Conservation (phyloP, 2,113 vertebrate species). For the Plestiodon gilberti region DNA sequence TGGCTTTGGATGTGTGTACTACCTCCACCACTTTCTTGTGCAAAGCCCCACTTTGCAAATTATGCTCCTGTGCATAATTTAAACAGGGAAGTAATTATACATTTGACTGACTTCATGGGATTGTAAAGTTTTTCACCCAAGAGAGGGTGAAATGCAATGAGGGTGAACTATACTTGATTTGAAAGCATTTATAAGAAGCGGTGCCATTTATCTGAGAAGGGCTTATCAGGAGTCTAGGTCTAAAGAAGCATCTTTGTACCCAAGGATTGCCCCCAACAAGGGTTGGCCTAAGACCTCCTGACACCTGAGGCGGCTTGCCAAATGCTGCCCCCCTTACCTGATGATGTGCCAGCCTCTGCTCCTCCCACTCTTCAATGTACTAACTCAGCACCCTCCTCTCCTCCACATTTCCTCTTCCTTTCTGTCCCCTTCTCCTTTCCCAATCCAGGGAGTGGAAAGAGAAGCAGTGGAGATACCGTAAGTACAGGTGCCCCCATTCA, state of each 20-base stretch:
- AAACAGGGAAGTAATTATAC: neutral
- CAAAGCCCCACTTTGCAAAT: neutral
- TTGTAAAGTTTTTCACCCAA: neutral
- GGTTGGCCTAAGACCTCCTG: too few relatives aligned
- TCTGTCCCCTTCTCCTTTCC: neutral
- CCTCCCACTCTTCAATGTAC: too few relatives aligned
- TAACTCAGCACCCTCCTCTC: too few relatives aligned
- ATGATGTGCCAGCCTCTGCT: too few relatives aligned
- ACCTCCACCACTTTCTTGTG: neutral
- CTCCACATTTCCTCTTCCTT: neutral
- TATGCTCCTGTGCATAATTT: neutral
- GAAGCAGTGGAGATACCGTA: too few relatives aligned
- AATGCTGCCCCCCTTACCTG: too few relatives aligned
- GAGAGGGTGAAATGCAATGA: too few relatives aligned
- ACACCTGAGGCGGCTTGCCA: too few relatives aligned
- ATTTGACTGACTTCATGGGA: neutral
- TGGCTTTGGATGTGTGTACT: neutral
- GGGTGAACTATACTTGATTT: neutral
- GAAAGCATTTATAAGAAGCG: neutral
- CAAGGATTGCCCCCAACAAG: too few relatives aligned
- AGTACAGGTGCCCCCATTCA: too few relatives aligned
- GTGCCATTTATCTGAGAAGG: too few relatives aligned
- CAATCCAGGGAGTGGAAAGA: too few relatives aligned
- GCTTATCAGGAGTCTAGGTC: neutral
- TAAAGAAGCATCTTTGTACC: neutral